phyloP scores from a whole-genome alignment of 2,888 invertebrate species.

The Boloria euphrosyne region DNA sequence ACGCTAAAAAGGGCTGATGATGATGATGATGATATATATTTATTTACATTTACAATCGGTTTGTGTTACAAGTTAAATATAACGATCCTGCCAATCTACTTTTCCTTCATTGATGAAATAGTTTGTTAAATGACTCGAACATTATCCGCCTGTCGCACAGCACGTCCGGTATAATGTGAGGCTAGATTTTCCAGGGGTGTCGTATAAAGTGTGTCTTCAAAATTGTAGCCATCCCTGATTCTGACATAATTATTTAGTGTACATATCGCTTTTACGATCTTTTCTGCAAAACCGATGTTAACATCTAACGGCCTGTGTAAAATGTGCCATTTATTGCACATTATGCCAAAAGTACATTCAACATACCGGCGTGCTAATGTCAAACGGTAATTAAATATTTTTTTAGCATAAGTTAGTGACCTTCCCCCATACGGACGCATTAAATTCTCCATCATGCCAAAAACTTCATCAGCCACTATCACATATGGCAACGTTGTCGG shows the following conservation, averaged over 20 bases:
- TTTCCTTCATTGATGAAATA: constrained; percentile 38
- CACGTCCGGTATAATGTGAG: constrained; percentile 39
- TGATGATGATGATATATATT: too few species aligned
- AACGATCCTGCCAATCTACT: constrained; percentile 36
- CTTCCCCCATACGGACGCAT: constrained; percentile 40
- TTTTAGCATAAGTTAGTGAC: constrained; percentile 32
- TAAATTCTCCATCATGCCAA: constrained; percentile 41
- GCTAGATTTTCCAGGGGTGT: constrained; percentile 37
- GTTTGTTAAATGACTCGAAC: constrained; percentile 39
- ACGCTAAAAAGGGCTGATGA: too few species aligned
- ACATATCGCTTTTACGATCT: constrained; percentile 41
- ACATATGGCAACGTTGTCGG: constrained; percentile 38
- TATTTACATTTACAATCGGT: constrained; percentile 26
- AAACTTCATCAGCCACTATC: constrained; percentile 42
- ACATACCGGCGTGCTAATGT: constrained; percentile 33
- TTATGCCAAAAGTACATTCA: constrained; percentile 36
- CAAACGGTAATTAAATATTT: constrained; percentile 27
- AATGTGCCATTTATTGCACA: constrained; percentile 42
- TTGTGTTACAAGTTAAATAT: constrained; percentile 40
- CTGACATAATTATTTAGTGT: constrained; percentile 39
- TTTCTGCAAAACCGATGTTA: constrained; percentile 34
- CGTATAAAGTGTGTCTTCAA: constrained; percentile 34
- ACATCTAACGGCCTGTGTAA: constrained; percentile 41
- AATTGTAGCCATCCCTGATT: constrained; percentile 40
- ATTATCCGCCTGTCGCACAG: constrained; percentile 40